Evolutionary conservation across 2,797 vertebrate species (phyloP), one percentile per base, ranked within the genome.

Genomic region (Eurystomus glaucurus): DNA sequence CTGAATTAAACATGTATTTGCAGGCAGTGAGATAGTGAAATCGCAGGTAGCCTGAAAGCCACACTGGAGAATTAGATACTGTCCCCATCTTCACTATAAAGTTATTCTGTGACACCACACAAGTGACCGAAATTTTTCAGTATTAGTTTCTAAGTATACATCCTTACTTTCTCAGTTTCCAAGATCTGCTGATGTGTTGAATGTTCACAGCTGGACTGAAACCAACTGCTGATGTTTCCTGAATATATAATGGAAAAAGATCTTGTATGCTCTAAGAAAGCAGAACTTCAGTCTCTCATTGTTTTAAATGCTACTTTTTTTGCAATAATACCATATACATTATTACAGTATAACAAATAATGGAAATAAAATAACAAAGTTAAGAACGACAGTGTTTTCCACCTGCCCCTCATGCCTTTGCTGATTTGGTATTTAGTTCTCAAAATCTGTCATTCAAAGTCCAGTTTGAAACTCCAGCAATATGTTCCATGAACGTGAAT

Each of bases 181-280:
- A 93, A 57, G 48, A 50, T 41, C 57, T 87, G 72, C 50, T 14
- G 3, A 31, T 8, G 28, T 33, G 57, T 41, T 95, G 70, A 85
- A 86, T 29, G 23, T 20, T 94, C 52, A 85, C 85, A 93, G 76
- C 69, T 91, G 86, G 70, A 92, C 45, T 75, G 58, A 50, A 96
- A 92, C 26, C 37, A 61, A 20, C 46, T 54, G 91, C 61, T 89
- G 52, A 37, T 26, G 12, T 50, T 85, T 78, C 58, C 77, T 82
- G 58, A 92, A 88, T 57, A 45, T 25, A 66, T 16, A 79, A 85
- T 14, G 45, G n/a, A 6, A 85, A 70, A 77, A 84, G 62, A 28
- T 25, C 69, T 66, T 41, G 28, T 74, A 50, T 23, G 41, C 12
- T 68, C 57, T 72, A 29, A 11, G 46, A 85, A 92, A 91, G 29